A percentile compares a stretch with the other conserved stretches of the same genome.
Evolutionary conservation across 1,140 invertebrate genomes (phyloP).

Genomic region (Adoxophyes honmai): DNA sequence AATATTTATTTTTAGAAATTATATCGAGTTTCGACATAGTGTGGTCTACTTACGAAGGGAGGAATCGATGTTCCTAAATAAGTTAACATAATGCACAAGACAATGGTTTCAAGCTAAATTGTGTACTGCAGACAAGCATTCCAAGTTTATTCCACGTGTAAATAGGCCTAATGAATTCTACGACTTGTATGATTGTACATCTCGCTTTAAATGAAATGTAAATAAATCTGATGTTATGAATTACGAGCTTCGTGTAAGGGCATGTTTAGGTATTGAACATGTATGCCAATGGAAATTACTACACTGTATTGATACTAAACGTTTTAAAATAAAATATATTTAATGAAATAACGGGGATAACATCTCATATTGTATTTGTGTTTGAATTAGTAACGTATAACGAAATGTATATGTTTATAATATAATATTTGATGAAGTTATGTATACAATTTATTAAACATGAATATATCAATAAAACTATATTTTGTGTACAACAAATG

Average conservation of each 20-base stretch:
- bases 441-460: constrained; percentile 78
- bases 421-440: constrained; percentile 77
- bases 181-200: constrained; percentile 58
- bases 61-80: constrained; percentile 70
- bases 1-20: constrained; percentile 72
- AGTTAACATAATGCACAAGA: constrained; percentile 59
- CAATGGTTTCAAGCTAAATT: constrained; percentile 53
- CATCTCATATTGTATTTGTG: constrained; percentile 77
- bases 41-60: constrained; percentile 47
- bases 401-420: constrained; percentile 77
- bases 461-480: constrained; percentile 79
- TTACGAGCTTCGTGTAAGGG: constrained; percentile 44
- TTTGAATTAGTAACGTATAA: constrained; percentile 74
- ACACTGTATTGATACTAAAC: constrained; percentile 60
- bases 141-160: constrained; percentile 75
- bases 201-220: constrained; percentile 68
- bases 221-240: constrained; percentile 51
- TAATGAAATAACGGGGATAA: constrained; percentile 61
- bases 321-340: constrained; percentile 59
- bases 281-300: constrained; percentile 50
- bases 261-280: constrained; percentile 43
- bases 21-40: constrained; percentile 47
- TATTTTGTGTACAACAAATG: constrained; percentile 77
- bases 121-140: constrained; percentile 69
- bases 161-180: constrained; percentile 73